Percentiles rank a stretch among this genome's conserved stretches.
These are phyloP conservation scores for Papilio machaon DNA, from an alignment of 1,140 invertebrate genomes.

Conservation along the genomic window DNA sequence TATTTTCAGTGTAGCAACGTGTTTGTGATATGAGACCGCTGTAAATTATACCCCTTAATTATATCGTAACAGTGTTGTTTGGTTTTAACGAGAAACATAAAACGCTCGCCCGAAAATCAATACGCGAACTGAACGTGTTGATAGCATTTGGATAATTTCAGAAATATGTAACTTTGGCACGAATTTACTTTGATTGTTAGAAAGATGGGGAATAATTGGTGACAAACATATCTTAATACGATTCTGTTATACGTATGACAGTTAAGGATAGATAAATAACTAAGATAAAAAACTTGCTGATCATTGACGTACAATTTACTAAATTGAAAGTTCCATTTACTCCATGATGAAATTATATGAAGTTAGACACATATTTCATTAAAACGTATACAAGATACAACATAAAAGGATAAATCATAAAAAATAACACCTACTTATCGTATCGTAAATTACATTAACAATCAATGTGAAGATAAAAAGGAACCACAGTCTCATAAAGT, in stretches of 20 bases:
- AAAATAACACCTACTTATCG: neutral
- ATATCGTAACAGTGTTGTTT: conserved; percentile 61
- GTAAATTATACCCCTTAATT: conserved; percentile 74
- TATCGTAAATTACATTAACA: neutral
- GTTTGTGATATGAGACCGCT: conserved; percentile 64
- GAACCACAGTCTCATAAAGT: neutral
- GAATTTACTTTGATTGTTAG: neutral
- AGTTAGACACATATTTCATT: too few species aligned
- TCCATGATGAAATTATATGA: too few species aligned
- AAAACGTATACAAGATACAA: neutral
- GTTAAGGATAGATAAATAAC: too few species aligned
- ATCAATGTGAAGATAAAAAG: neutral
- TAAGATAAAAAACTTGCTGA: too few species aligned
- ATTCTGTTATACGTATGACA: too few species aligned
- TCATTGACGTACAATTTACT: too few species aligned
- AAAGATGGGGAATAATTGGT: too few species aligned
- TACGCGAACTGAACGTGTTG: conserved; percentile 44
- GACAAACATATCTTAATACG: too few species aligned
- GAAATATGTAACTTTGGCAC: neutral
- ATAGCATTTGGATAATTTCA: conserved; percentile 23
- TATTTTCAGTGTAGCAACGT: conserved; percentile 70
- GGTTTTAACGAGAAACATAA: conserved; percentile 62
- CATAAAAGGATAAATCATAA: neutral
- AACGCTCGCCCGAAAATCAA: conserved; percentile 55
- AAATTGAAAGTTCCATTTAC: too few species aligned